Evolutionary conservation across 2,797 vertebrate species (phyloP), one percentile per base, ranked within the genome.

Genomic region (Pogoniulus pusillus): DNA sequence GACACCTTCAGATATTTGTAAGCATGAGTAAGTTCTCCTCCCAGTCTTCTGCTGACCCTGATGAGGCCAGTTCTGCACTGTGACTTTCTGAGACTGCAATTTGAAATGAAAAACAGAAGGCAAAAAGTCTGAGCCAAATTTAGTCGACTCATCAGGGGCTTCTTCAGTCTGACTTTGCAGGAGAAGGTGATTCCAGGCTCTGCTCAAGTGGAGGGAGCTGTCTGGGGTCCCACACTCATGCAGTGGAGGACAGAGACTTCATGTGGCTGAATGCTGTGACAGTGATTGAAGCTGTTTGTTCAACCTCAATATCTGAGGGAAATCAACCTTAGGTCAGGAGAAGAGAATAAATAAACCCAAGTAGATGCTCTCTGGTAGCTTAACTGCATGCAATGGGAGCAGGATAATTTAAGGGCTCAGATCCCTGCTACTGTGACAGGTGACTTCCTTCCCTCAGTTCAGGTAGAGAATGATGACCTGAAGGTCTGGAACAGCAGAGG

Each of bases 311-410:
- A 16, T 41, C 41, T 27, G 66, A 86, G n/a, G 24, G 29, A 91
- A 73, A 85, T 66, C 51, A 70, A 41, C 76, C 75, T 79, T 53
- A 24, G 72, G 43, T n/a, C 57, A 69, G 55, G 30, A 65, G 51
- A 75, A 54, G 71, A 66, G 59, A 65, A 32, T 88, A 85, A 90
- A 88, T 65, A 84, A 93, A 86, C 4, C 55, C 64, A 66, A 82
- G 55, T 4, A 70, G 84, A 84, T 47, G 53, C 34, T 65, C 22
- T 81, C 34, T 60, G 43, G 37, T 59, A 66, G 64, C 66, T 81
- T 89, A 74, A 62, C 55, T 54, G 77, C 51, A n/a, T 35, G 53
- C 71, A 10, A 47, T 26, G 24, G n/a, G 51, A 45, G 55, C 23
- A 27, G 43, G 37, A 18, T 58, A 72, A 65, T 37, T 65, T 55